These are phyloP conservation scores for Ectemnius lituratus DNA, from an alignment of 2,888 invertebrate genomes.

Conservation along the genomic window DNA sequence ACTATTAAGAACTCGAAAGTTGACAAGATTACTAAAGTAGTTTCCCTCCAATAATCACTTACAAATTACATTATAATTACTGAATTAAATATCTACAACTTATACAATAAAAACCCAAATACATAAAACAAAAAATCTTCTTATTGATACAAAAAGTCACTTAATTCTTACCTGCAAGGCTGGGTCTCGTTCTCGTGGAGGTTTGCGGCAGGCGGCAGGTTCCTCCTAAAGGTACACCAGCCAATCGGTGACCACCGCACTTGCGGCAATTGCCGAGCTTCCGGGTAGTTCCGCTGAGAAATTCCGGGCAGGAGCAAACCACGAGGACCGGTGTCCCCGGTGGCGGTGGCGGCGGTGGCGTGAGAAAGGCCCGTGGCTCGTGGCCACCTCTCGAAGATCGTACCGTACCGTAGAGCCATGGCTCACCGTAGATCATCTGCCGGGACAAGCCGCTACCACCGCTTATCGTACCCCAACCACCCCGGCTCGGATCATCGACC, in stretches of 20 bases:
- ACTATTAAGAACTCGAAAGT: too few relatives aligned
- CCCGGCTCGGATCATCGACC: constrained; percentile 60
- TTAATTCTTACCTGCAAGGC: constrained; percentile 70
- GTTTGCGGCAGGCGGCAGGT: constrained; percentile 77
- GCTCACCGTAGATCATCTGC: constrained; percentile 84
- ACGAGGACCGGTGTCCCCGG: constrained; percentile 84
- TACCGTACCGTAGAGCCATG: constrained; percentile 91
- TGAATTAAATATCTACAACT: too few relatives aligned
- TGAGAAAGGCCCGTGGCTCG: constrained; percentile 76
- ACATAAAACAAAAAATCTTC: too few relatives aligned
- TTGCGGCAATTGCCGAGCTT: constrained; percentile 90
- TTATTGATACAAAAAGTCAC: neutral
- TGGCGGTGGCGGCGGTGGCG: constrained; percentile 80
- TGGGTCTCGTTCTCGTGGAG: constrained; percentile 70
- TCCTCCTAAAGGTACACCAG: constrained; percentile 85
- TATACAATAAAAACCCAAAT: too few relatives aligned
- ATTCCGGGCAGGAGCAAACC: constrained; percentile 90
- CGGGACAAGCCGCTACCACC: constrained; percentile 87
- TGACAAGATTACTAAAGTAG: too few relatives aligned
- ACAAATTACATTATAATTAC: too few relatives aligned
- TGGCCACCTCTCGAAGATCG: constrained; percentile 77
- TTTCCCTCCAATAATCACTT: too few relatives aligned
- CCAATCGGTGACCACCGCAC: constrained; percentile 89
- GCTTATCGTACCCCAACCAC: constrained; percentile 79
- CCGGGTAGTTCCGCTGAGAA: constrained; percentile 86